Percentiles rank a stretch among this genome's conserved stretches.
These are phyloP conservation scores for Panurus biarmicus DNA, from an alignment of 2,113 vertebrate genomes.

Conservation along the genomic window DNA sequence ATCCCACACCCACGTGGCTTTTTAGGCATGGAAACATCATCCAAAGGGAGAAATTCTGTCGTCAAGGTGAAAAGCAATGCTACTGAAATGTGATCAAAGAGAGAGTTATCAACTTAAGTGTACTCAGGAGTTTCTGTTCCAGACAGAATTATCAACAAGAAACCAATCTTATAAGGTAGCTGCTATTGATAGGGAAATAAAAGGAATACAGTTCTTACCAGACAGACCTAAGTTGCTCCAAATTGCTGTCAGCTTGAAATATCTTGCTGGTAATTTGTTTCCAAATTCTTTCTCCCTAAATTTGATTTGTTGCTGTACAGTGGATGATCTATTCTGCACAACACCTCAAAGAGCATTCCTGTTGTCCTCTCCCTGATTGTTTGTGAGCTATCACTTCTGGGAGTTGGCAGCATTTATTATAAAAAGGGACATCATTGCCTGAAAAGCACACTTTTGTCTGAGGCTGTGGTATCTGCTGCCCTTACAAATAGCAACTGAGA, in stretches of 20 bases:
- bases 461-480: neutral
- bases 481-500: neutral
- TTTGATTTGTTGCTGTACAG: slow-evolving; percentile 44
- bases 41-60: slow-evolving; percentile 11
- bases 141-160: slow-evolving; percentile 50
- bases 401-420: slow-evolving; percentile 42
- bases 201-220: slow-evolving; percentile 40
- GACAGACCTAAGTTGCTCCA: slow-evolving; percentile 37
- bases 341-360: slow-evolving; percentile 11
- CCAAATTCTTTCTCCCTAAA: slow-evolving; percentile 47
- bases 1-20: neutral
- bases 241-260: slow-evolving; percentile 59
- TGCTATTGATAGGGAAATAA: slow-evolving; percentile 51
- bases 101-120: slow-evolving; percentile 48
- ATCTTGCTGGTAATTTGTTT: slow-evolving; percentile 60
- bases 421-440: slow-evolving; percentile 4
- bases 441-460: slow-evolving; percentile 18
- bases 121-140: slow-evolving; percentile 50
- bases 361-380: slow-evolving; percentile 21
- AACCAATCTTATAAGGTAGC: slow-evolving; percentile 14
- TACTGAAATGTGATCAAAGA: slow-evolving; percentile 56
- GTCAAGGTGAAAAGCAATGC: slow-evolving; percentile 59
- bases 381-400: slow-evolving; percentile 44
- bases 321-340: slow-evolving; percentile 47
- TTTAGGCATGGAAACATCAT: slow-evolving; percentile 29